Evolutionary conservation across 2,113 vertebrate genomes (phyloP).

Genomic region (Ramphastos sulfuratus): DNA sequence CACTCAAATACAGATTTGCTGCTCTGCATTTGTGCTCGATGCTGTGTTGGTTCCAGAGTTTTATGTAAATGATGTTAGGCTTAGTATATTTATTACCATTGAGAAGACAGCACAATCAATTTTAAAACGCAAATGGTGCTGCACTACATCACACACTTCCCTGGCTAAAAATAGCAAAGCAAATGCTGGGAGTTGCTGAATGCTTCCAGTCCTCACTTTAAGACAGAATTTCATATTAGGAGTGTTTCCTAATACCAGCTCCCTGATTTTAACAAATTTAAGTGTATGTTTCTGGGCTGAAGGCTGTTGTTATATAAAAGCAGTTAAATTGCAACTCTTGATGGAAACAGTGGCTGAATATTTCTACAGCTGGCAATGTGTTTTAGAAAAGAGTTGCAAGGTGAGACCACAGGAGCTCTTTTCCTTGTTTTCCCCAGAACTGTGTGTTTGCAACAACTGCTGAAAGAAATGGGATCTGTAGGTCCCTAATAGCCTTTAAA

Average conservation of each 20-base stretch:
- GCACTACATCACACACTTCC: not conserved
- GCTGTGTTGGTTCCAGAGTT: constrained; percentile 33
- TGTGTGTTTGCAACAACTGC: not conserved
- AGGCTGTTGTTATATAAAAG: not conserved
- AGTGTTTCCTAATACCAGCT: not conserved
- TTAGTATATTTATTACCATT: constrained; percentile 57
- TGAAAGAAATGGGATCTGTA: not conserved
- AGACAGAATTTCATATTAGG: not conserved
- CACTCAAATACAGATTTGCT: constrained; percentile 56
- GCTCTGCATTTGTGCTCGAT: constrained; percentile 49
- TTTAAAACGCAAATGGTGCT: constrained; percentile 41
- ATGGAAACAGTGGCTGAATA: not conserved
- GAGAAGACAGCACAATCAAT: constrained; percentile 23
- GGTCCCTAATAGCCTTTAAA: not conserved
- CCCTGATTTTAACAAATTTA: not conserved
- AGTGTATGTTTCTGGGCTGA: not conserved
- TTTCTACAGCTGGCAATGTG: not conserved
- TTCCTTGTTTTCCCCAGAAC: not conserved
- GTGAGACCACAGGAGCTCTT: not conserved
- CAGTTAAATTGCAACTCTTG: not conserved
- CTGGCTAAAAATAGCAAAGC: constrained; percentile 43
- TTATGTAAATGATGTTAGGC: constrained; percentile 60
- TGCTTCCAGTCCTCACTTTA: not conserved
- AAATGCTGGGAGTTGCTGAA: not conserved
- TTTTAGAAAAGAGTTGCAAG: not conserved